phyloP scores from a whole-genome alignment of 2,888 invertebrate species.

The Epinotia demarniana region DNA sequence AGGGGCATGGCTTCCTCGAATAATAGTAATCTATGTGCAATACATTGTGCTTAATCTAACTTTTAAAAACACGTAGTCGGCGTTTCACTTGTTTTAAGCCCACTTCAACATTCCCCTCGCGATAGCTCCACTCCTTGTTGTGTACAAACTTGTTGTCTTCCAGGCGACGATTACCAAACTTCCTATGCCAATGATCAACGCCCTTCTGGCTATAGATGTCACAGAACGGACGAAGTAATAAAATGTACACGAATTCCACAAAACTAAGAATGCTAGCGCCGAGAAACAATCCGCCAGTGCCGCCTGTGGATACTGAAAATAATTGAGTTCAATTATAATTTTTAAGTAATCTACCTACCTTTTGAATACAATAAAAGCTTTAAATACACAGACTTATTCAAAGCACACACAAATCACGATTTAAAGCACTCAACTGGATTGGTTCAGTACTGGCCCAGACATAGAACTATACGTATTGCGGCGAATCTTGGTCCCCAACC shows the following conservation, averaged over 20 bases:
- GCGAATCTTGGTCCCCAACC: neutral
- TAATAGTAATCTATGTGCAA: neutral
- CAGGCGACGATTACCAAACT: slow-evolving; percentile 66
- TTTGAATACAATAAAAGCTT: too few species aligned
- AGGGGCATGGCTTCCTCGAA: neutral
- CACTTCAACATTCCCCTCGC: slow-evolving; percentile 33
- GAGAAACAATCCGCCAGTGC: slow-evolving; percentile 87
- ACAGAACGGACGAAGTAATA: slow-evolving; percentile 77
- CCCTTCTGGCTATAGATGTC: slow-evolving; percentile 75
- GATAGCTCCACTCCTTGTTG: slow-evolving; percentile 62
- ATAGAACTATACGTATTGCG: neutral
- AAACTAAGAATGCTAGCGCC: slow-evolving; percentile 88
- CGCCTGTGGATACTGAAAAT: slow-evolving; percentile 86
- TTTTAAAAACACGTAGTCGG: slow-evolving; percentile 5
- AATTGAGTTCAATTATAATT: neutral
- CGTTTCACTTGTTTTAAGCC: slow-evolving; percentile 64
- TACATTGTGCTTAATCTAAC: neutral
- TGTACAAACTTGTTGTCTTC: slow-evolving; percentile 68
- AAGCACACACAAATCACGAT: neutral
- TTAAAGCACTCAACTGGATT: neutral
- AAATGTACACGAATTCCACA: slow-evolving; percentile 86
- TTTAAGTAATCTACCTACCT: neutral
- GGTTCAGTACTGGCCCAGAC: neutral
- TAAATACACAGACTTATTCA: neutral
- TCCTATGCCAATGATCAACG: slow-evolving; percentile 76